Percentiles rank a stretch among this genome's conserved stretches.
Evolutionary conservation across 1,140 invertebrate genomes (phyloP).

Genomic region (Bombus turneri): DNA sequence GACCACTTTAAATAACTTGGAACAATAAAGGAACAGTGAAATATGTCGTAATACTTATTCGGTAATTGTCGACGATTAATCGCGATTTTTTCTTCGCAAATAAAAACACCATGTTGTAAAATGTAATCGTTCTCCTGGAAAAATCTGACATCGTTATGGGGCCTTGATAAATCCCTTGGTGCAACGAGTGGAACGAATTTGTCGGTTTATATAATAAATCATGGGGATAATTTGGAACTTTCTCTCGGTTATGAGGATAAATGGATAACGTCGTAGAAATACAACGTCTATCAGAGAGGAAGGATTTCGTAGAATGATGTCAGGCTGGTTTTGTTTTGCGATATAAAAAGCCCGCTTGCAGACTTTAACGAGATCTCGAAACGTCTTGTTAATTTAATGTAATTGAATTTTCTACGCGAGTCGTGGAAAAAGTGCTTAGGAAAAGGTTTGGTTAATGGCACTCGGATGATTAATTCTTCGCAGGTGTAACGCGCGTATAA

Average conservation of each 20-base stretch:
- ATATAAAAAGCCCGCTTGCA: background rate
- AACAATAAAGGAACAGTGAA: background rate
- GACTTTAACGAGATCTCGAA: background rate
- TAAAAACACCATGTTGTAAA: background rate
- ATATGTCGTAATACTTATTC: background rate
- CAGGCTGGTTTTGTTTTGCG: background rate
- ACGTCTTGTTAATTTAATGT: background rate
- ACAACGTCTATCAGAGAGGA: background rate
- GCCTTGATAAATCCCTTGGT: background rate
- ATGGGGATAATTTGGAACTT: background rate
- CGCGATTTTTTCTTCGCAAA: background rate
- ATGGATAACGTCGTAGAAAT: background rate
- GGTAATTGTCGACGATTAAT: background rate
- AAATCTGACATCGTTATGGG: background rate
- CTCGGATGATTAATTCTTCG: background rate
- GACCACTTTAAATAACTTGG: conserved; percentile 7
- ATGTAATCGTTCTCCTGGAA: background rate
- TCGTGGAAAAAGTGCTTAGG: background rate
- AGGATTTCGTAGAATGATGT: background rate
- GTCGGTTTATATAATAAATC: background rate
- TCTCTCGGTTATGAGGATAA: background rate
- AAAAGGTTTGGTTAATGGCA: background rate
- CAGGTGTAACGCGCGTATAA: too few species aligned
- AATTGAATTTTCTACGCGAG: background rate
- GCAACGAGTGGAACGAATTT: background rate